Evolutionary conservation across 1,140 invertebrate genomes (phyloP).

Genomic region (Chlorops oryzae): DNA sequence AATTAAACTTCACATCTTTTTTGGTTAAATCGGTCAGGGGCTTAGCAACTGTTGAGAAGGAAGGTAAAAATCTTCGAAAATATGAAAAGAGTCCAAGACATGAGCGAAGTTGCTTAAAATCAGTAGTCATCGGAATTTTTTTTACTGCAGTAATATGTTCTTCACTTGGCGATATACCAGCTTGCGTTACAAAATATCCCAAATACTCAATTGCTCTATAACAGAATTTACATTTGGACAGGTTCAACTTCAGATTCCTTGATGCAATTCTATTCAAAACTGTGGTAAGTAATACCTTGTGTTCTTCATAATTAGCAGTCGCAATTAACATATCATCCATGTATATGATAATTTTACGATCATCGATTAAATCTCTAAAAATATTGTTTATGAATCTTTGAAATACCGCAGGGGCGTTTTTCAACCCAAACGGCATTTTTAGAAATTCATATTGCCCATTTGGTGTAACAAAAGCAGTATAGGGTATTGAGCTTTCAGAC

Average conservation of each 20-base stretch:
- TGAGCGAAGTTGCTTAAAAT: conserved; percentile 10
- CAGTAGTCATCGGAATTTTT: conserved; percentile 11
- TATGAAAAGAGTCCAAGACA: conserved; percentile 16
- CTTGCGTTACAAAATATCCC: conserved; percentile 3
- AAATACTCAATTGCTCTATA: conserved; percentile 14
- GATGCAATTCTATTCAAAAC: conserved; percentile 1
- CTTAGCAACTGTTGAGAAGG: background rate
- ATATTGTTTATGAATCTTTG: conserved; percentile 5
- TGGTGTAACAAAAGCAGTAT: conserved; percentile 37
- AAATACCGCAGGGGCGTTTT: conserved; percentile 6
- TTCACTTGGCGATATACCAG: conserved; percentile 12
- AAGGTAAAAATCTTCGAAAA: conserved; percentile 16
- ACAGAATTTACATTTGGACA: conserved; percentile 5
- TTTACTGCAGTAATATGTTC: conserved; percentile 5
- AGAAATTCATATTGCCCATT: conserved; percentile 38
- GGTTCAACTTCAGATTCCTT: conserved; percentile 14
- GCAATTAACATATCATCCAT: conserved; percentile 7
- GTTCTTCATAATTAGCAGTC: background rate
- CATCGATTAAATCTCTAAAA: background rate
- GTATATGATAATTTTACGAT: background rate
- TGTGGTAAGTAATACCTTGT: background rate
- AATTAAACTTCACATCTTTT: too few relatives aligned
- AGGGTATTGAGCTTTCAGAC: conserved; percentile 21
- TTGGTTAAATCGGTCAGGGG: too few relatives aligned
- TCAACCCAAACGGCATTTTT: conserved; percentile 29